Evolutionary conservation across 2,113 vertebrate species (phyloP), one percentile per base, ranked within the genome.

Genomic region (Riparia riparia): DNA sequence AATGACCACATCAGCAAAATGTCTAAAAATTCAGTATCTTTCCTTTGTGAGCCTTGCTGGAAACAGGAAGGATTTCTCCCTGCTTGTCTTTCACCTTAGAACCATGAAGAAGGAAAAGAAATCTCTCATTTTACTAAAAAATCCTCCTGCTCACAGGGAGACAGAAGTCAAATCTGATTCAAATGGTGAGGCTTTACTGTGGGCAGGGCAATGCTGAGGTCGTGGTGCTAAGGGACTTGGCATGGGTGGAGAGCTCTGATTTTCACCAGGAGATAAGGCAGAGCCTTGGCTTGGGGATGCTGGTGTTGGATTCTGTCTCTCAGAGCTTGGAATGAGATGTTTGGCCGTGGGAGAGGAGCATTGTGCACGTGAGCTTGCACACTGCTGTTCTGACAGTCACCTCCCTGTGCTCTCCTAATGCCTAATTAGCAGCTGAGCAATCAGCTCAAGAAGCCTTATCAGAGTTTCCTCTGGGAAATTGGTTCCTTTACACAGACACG

Each of bases 371-470:
- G 63, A 47, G 21, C 15, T 7, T 32, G 32, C 3, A 0, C 6
- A 2, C 17, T 69, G 58, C 34, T 89, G 6, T 42, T 82, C 72
- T 50, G 60, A 20, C 29, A 28, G 32, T 24, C 1, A 1, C 70
- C 39, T 82, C 51, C 41, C 51, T 0, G 1, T 2, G 2, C 28
- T 79, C 32, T 58, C 56, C 65, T 71, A 28, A 42, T 22, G 14
- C 44, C 70, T 64, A 57, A 68, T 89, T 93, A 65, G 37, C 61
- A 69, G 31, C 14, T 31, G 72, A 89, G 71, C 89, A 81, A 64
- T 97, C 92, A 95, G 66, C 42, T 95, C 51, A 45, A 77, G 57
- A 90, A 81, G 31, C 49, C 66, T 94, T 82, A 44, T 42, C 45
- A 61, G 91, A 82, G n/a, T 87, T 86, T 72, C 39, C 22, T 66